Base-by-base conservation (phyloP, 1,140 invertebrate genomes). In the Linepithema humile region DNA sequence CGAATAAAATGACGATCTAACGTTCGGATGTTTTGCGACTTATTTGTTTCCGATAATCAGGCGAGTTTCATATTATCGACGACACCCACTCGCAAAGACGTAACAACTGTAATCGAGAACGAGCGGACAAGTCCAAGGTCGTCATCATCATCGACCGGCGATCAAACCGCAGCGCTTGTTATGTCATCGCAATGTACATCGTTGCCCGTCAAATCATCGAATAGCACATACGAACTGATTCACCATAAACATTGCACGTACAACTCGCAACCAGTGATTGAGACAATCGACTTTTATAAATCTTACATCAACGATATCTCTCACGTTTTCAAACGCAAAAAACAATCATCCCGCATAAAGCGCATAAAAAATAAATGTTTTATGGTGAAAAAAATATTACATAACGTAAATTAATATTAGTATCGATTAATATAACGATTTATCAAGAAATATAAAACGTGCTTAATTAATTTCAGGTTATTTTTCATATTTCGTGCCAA, bases 61-160 rank as follows among this genome's bases (percentile, higher is more conserved):
- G 3, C 3, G 9, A 67, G 48, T 78, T 38, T 50, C 38, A 32
- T 53, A 55, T 80, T 69, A 80, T 80, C 64, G 35, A 12, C 35
- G 35, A 57, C 35, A 70, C 64, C 48, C 75, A 57, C 10, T 55
- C 12, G 35, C 48, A 40, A 60, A 74, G 57, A 74, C 38, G 38
- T 72, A 85, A 82, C 65, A 43, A 85, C 84, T 86, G 88, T 74
- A 87, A 89, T 87, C 82, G 86, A 89, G 90, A 91, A 86, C 88
- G 65, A 70, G 60, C 83, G 86, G 84, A 45, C 89, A 90, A 91
- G 90, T 88, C 90, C 93, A 93, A 93, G 92, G 92, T 77, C 85
- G 87, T 87, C 78, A 62, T 85, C 88, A 70, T 91, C 73, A 88
- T 85, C 75, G 87, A 85, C 77, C 40, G 64, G 85, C 70, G 85